These are phyloP conservation scores for Phasianus colchicus DNA, from an alignment of 2,113 vertebrate species.

Conservation along the genomic window DNA sequence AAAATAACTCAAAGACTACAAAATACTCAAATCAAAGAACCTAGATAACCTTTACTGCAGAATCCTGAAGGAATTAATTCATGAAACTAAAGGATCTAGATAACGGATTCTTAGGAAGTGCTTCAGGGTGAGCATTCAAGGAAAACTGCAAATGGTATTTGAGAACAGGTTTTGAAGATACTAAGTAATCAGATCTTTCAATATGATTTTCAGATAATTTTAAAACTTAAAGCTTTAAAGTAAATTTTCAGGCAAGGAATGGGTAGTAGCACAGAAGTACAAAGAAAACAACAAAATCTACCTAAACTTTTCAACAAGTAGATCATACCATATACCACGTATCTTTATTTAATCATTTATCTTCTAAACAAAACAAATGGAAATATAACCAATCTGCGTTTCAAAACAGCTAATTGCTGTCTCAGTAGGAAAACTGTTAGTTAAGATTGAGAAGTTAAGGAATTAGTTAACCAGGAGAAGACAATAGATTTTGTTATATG, in stretches of 20 bases:
- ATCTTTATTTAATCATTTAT: neutral
- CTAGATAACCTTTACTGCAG: neutral
- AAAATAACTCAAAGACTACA: neutral
- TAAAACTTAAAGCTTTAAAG: neutral
- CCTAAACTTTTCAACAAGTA: neutral
- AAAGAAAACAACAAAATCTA: slow-evolving; percentile 1
- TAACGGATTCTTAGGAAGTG: neutral
- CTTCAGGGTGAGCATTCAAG: neutral
- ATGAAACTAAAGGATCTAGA: neutral
- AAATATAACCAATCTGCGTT: neutral
- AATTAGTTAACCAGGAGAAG: neutral
- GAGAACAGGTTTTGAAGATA: neutral
- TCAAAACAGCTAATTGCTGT: neutral
- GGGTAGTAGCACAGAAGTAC: neutral
- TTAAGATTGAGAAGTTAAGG: neutral
- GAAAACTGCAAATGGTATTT: neutral
- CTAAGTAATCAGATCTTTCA: neutral
- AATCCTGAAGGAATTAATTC: neutral
- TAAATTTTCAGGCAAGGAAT: neutral
- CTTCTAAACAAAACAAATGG: neutral
- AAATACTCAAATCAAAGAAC: neutral
- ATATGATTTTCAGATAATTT: neutral
- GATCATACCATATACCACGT: accelerated
- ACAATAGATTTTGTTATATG: neutral
- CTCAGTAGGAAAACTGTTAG: neutral